These are phyloP conservation scores for Varanus salvator DNA, from an alignment of 2,113 vertebrate species.

Conservation along the genomic window DNA sequence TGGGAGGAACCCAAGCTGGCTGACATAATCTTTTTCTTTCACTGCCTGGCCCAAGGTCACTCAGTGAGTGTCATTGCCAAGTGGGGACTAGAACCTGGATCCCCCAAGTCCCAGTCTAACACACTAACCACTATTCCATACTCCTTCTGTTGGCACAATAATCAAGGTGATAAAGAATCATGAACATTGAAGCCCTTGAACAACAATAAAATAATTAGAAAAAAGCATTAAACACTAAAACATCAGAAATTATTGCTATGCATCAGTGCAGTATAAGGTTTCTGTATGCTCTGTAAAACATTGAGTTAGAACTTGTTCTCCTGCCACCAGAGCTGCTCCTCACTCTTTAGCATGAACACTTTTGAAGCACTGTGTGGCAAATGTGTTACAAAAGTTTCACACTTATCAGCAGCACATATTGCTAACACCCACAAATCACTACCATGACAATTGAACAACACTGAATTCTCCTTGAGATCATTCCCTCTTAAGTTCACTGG, in stretches of 20 bases:
- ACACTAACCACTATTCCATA: background rate
- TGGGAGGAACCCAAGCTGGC: too few relatives aligned
- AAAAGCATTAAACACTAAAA: too few relatives aligned
- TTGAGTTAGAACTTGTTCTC: background rate
- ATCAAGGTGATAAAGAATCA: background rate
- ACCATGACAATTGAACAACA: slow-evolving; percentile 24
- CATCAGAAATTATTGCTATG: rapidly evolving
- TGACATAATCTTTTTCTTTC: too few relatives aligned
- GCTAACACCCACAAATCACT: slow-evolving; percentile 3
- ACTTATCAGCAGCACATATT: background rate
- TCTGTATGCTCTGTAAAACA: background rate
- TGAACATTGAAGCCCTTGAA: background rate
- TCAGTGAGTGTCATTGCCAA: too few relatives aligned
- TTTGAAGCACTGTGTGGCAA: background rate
- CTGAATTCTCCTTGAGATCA: background rate
- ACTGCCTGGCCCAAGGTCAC: too few relatives aligned
- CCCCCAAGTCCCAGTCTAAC: too few relatives aligned
- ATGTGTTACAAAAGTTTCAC: slow-evolving; percentile 4
- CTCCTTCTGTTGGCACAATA: background rate
- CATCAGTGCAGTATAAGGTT: rapidly evolving
- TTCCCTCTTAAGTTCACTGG: background rate
- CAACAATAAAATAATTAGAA: background rate
- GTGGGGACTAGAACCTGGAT: too few relatives aligned
- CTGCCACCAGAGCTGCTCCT: background rate
- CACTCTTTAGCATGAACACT: background rate